A percentile compares a stretch with the other conserved stretches of the same genome.
phyloP scores from a whole-genome alignment of 2,888 invertebrate species.

The Cephus nigrinus region DNA sequence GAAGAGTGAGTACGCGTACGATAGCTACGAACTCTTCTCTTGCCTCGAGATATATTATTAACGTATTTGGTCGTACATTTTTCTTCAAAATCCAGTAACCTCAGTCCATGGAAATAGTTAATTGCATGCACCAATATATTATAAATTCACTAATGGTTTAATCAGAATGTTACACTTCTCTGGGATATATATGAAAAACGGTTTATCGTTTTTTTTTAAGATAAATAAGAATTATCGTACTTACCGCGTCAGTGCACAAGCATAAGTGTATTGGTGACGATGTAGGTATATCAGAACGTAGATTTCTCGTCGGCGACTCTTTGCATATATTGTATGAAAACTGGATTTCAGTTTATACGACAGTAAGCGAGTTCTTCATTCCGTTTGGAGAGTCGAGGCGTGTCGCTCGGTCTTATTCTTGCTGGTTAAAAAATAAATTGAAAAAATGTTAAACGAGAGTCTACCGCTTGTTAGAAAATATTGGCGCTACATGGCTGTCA shows the following conservation, averaged over 20 bases:
- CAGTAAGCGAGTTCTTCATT: neutral
- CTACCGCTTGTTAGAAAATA: conserved; percentile 64
- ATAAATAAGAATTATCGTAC: neutral
- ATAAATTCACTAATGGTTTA: neutral
- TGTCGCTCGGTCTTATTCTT: neutral
- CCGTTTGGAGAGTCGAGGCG: neutral
- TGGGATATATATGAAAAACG: neutral
- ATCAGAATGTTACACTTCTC: neutral
- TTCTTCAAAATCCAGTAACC: neutral
- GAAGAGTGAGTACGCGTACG: neutral
- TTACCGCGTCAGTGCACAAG: neutral
- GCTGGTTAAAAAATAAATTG: neutral
- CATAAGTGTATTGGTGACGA: neutral
- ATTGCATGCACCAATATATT: neutral
- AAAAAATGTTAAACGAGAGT: neutral
- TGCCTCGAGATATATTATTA: neutral
- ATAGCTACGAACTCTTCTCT: neutral
- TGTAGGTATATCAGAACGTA: neutral
- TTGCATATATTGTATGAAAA: neutral
- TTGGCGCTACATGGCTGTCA: conserved; percentile 60
- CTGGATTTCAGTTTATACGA: neutral
- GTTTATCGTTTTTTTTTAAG: neutral
- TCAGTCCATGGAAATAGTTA: neutral
- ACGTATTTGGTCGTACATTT: neutral
- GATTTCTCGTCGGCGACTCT: neutral